Evolutionary conservation across 2,888 invertebrate genomes (phyloP).

Genomic region (Dusona sp.): DNA sequence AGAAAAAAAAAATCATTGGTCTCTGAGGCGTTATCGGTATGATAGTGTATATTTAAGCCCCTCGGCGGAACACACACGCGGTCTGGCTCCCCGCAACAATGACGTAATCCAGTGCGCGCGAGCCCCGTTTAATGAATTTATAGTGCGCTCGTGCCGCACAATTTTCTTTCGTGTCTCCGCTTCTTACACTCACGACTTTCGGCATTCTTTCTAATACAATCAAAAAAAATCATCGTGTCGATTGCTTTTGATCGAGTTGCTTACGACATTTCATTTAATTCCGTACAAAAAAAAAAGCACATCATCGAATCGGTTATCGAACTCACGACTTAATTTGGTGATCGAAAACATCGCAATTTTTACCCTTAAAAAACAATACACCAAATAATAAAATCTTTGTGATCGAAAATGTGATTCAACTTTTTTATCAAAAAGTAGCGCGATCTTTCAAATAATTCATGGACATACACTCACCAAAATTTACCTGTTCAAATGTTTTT

Average conservation of each 20-base stretch:
- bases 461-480: too few species aligned
- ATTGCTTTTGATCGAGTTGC: not conserved
- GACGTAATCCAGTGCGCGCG: constrained; percentile 46
- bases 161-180: constrained; percentile 38
- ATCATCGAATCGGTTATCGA: not conserved
- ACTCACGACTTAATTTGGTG: not conserved
- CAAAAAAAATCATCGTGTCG: not conserved
- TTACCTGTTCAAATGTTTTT: too few species aligned
- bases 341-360: too few species aligned
- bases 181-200: not conserved
- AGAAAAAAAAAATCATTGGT: constrained; percentile 9
- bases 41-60: constrained; percentile 9
- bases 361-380: too few species aligned
- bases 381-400: too few species aligned
- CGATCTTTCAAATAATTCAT: too few species aligned
- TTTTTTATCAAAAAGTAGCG: too few species aligned
- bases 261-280: not conserved
- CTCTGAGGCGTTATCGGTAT: constrained; percentile 29
- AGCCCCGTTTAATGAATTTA: constrained; percentile 56
- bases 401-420: too few species aligned
- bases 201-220: not conserved
- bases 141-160: constrained; percentile 56
- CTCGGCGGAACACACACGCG: constrained; percentile 39
- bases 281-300: not conserved
- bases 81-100: constrained; percentile 34